A percentile compares a stretch with the other conserved stretches of the same genome.
Conservation (phyloP, 1,140 invertebrate genomes). For the Heterodera carotae region DNA sequence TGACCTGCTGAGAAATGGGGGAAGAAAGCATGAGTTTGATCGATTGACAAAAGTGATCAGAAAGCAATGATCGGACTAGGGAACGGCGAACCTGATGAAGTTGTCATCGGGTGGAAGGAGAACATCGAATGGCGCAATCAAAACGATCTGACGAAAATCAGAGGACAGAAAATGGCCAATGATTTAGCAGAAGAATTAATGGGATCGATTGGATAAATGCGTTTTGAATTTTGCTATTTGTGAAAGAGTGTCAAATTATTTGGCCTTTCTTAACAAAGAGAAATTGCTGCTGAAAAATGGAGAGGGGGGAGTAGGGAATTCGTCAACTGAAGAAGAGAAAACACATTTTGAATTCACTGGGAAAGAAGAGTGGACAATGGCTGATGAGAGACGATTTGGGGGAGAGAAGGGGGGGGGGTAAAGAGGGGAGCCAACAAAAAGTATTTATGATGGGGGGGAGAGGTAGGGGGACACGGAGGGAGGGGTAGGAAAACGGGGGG, state of each 20-base stretch:
- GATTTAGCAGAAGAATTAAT: background rate
- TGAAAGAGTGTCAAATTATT: background rate
- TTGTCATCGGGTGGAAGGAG: background rate
- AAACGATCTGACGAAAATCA: background rate
- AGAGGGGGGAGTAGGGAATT: background rate
- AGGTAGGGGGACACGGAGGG: no score
- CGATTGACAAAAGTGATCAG: background rate
- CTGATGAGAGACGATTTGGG: no score
- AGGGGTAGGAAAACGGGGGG: no score
- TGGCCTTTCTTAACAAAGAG: background rate
- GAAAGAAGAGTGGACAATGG: no score
- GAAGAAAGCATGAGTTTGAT: background rate
- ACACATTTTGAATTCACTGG: constrained; percentile 14
- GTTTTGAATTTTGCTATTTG: background rate
- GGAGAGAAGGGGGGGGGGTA: no score
- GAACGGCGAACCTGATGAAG: background rate
- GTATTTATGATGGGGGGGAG: no score
- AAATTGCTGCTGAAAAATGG: background rate
- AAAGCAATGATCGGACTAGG: background rate
- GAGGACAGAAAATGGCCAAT: background rate
- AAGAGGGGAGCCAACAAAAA: no score
- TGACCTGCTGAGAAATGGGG: background rate
- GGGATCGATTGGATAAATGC: background rate
- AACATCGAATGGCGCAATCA: background rate
- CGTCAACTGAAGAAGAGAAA: background rate